Percentiles rank a stretch among this genome's conserved stretches.
Evolutionary conservation across 2,888 invertebrate genomes (phyloP).

Genomic region (Leptothorax acervorum): DNA sequence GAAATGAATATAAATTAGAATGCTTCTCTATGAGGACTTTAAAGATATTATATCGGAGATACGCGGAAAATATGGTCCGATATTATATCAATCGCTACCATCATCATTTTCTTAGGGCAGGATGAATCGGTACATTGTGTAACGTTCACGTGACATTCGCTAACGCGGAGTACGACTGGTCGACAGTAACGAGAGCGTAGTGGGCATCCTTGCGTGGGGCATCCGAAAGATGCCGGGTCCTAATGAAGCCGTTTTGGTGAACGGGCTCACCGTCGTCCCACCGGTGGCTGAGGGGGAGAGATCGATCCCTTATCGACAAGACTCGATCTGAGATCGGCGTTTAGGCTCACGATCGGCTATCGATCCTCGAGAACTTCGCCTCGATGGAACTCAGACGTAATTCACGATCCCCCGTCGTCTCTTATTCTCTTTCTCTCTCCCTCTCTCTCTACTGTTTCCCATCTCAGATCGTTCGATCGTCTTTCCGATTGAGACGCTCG

Average conservation of each 20-base stretch:
- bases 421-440: background rate
- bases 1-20: constrained; percentile 14
- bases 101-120: background rate
- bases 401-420: constrained; percentile 71
- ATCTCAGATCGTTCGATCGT: constrained; percentile 16
- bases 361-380: constrained; percentile 58
- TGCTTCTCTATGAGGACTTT: background rate
- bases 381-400: constrained; percentile 65
- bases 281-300: constrained; percentile 68
- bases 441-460: background rate
- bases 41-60: background rate
- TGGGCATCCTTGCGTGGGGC: constrained; percentile 52
- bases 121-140: constrained; percentile 46
- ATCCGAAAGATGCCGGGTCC: constrained; percentile 61
- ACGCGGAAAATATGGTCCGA: background rate
- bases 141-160: constrained; percentile 25
- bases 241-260: constrained; percentile 80
- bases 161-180: constrained; percentile 34
- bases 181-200: constrained; percentile 50
- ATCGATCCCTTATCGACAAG: constrained; percentile 74
- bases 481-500: constrained; percentile 36
- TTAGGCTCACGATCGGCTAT: constrained; percentile 70
- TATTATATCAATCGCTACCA: background rate
- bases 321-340: constrained; percentile 76
- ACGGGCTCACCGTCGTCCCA: constrained; percentile 74